phyloP scores from a whole-genome alignment of 2,888 invertebrate species.

The Pocota personata region DNA sequence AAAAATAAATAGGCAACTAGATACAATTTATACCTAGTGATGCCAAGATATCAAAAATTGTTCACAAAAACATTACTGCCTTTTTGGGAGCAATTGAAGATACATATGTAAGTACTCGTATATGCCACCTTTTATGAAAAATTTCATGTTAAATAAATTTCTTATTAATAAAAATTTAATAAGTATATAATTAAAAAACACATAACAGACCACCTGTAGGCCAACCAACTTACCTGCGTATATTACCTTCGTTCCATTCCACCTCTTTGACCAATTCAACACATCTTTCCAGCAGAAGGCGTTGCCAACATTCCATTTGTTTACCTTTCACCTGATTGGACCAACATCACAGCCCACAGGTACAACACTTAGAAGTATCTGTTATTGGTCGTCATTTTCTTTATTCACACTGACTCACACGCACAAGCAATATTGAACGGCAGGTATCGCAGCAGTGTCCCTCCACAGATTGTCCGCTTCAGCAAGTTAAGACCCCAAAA shows the following conservation, averaged over 20 bases:
- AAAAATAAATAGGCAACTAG: no score
- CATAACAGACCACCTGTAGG: not conserved
- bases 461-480: slow-evolving; percentile 7
- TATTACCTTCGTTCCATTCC: slow-evolving; percentile 1
- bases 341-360: slow-evolving; percentile 6
- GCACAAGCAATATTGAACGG: slow-evolving; percentile 14
- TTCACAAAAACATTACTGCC: no score
- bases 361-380: slow-evolving; percentile 1
- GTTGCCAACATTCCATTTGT: slow-evolving; percentile 51
- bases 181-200: not conserved
- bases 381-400: slow-evolving; percentile 51
- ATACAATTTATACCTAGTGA: no score
- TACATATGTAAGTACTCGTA: no score
- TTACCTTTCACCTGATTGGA: slow-evolving; percentile 56
- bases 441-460: not conserved
- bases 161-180: no score
- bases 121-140: no score
- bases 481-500: not conserved
- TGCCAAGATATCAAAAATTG: no score
- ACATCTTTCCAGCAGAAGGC: slow-evolving; percentile 44
- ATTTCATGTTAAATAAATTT: no score
- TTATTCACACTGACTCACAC: slow-evolving; percentile 32
- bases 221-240: not conserved
- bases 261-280: slow-evolving; percentile 9
- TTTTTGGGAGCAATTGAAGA: no score